Percentiles rank a stretch among this genome's conserved stretches.
These are phyloP conservation scores for Idaea dimidiata DNA, from an alignment of 2,888 invertebrate species.

Conservation along the genomic window DNA sequence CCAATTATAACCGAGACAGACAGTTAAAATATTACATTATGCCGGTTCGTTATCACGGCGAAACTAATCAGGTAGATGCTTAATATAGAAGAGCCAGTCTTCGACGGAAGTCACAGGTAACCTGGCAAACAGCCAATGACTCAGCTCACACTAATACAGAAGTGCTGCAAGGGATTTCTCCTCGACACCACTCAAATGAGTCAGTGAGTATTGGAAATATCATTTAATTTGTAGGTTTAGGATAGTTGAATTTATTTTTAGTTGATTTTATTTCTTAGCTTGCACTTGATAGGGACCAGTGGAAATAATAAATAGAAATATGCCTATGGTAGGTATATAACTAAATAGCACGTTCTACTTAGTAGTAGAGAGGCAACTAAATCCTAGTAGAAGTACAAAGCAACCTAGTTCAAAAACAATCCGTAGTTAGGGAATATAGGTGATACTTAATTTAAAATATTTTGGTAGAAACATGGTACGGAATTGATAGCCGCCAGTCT, in stretches of 20 bases:
- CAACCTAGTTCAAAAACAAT: too few species aligned
- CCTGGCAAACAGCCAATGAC: constrained; percentile 62
- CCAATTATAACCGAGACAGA: not conserved
- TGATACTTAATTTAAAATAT: too few species aligned
- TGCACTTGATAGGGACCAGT: too few species aligned
- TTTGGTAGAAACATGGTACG: too few species aligned
- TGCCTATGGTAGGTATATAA: too few species aligned
- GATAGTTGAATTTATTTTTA: constrained; percentile 12
- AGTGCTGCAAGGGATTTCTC: not conserved
- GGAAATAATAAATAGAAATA: too few species aligned
- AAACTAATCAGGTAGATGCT: constrained; percentile 50
- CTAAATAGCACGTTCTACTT: too few species aligned
- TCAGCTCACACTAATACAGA: constrained; percentile 28
- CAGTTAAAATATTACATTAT: constrained; percentile 15
- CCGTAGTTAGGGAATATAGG: too few species aligned
- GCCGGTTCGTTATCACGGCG: constrained; percentile 33
- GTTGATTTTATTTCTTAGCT: constrained; percentile 8
- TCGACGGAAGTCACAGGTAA: constrained; percentile 74
- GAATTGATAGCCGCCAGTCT: too few species aligned
- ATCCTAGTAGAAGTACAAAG: too few species aligned
- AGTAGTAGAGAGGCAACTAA: too few species aligned
- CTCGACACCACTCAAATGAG: not conserved
- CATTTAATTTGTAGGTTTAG: not conserved
- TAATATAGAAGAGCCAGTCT: constrained; percentile 69
- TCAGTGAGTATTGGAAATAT: not conserved